These are phyloP conservation scores for Cryptus viduatorius DNA, from an alignment of 2,888 invertebrate species.

Conservation along the genomic window DNA sequence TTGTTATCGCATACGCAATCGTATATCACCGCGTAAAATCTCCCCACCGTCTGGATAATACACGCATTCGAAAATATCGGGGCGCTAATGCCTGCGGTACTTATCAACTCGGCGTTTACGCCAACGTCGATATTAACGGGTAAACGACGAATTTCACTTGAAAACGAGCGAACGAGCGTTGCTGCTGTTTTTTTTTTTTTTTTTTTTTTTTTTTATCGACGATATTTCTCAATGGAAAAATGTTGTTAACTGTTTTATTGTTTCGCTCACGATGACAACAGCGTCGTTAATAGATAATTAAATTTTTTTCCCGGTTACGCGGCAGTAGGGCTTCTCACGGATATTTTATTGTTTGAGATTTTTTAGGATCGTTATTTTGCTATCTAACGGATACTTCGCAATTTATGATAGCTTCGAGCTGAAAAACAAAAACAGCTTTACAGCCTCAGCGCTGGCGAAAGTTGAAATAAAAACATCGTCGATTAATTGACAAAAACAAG, in stretches of 20 bases:
- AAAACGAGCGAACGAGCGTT: not conserved
- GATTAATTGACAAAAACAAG: not conserved
- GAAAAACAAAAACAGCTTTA: no score
- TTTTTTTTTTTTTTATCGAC: not conserved
- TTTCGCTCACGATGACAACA: not conserved
- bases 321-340: not conserved
- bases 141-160: constrained; percentile 2
- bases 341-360: not conserved
- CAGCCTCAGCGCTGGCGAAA: no score
- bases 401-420: no score
- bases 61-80: constrained; percentile 27
- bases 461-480: no score
- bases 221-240: not conserved
- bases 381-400: no score
- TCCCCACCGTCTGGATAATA: not conserved
- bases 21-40: constrained; percentile 17
- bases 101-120: constrained; percentile 3
- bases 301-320: not conserved
- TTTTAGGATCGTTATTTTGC: not conserved
- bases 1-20: constrained; percentile 57
- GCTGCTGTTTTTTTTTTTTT: not conserved
- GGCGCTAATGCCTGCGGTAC: constrained; percentile 18
- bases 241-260: not conserved
- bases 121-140: constrained; percentile 18
- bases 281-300: constrained; percentile 7